These are phyloP conservation scores for Leptonema lineaticorne DNA, from an alignment of 1,140 invertebrate genomes.

Conservation along the genomic window DNA sequence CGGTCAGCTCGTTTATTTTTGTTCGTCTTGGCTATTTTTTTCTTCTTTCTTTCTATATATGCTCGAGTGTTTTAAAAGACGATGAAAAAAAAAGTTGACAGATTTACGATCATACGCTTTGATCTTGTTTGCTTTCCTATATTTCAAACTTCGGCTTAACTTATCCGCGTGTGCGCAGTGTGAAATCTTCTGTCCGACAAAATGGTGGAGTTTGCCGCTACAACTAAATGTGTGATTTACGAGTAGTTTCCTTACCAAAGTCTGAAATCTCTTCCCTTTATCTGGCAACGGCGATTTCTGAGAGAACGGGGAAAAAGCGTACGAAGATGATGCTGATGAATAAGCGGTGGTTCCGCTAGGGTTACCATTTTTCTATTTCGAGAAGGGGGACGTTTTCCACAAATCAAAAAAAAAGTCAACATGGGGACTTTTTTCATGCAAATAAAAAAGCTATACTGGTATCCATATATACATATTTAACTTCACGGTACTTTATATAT, in stretches of 20 bases:
- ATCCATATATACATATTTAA: no score
- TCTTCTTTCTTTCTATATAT: no score
- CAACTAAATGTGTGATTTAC: conserved; percentile 41
- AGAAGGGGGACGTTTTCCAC: no score
- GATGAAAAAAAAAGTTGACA: conserved; percentile 14
- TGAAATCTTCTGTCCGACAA: conserved; percentile 31
- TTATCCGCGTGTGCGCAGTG: conserved; percentile 36
- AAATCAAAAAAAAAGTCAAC: no score
- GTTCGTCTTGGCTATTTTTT: no score
- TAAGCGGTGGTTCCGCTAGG: no score
- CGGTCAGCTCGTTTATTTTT: conserved; percentile 39
- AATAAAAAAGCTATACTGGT: no score
- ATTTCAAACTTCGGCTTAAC: conserved; percentile 39
- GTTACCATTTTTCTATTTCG: no score
- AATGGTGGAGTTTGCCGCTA: no score
- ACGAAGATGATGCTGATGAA: no score
- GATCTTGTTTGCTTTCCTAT: conserved; percentile 40
- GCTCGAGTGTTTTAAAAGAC: neutral
- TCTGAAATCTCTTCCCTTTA: neutral
- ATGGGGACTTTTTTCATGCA: no score
- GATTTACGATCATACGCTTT: conserved; percentile 38
- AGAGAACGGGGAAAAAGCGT: neutral
- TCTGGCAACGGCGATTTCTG: neutral
- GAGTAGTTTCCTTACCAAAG: neutral
- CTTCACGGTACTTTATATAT: no score